Conservation (phyloP, 2,888 invertebrate species). For the Parnassius orleans region DNA sequence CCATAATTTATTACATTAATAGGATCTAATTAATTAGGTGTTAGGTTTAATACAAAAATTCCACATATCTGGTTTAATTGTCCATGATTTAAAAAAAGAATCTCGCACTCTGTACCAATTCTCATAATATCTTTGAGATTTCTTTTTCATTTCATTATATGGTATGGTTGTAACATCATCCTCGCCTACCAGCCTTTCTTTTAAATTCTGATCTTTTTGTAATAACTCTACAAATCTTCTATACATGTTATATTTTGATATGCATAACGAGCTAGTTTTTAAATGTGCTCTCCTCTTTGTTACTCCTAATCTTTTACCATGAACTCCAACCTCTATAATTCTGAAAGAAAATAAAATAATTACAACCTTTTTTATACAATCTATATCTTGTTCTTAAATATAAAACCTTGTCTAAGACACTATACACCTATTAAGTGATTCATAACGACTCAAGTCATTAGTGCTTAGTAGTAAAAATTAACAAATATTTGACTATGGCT, state of each 20-base stretch:
- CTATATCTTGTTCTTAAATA: no score
- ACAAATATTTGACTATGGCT: no score
- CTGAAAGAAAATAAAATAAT: conserved; percentile 63
- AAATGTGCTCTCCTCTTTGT: conserved; percentile 83
- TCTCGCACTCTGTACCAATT: conserved; percentile 70
- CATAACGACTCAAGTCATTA: no score
- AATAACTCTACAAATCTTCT: conserved; percentile 67
- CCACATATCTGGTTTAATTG: conserved; percentile 77
- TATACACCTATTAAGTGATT: no score
- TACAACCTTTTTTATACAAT: no score
- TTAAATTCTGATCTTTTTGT: conserved; percentile 45
- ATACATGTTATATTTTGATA: conserved; percentile 80
- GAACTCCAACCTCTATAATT: conserved; percentile 85
- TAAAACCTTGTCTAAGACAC: no score
- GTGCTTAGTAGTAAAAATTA: no score
- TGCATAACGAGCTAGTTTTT: conserved; percentile 65
- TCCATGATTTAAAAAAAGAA: conserved; percentile 79
- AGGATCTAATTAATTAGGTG: conserved; percentile 19
- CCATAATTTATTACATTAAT: not conserved
- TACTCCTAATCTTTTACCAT: conserved; percentile 89
- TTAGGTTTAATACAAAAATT: conserved; percentile 50
- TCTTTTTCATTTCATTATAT: conserved; percentile 66
- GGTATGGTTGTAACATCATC: conserved; percentile 40
- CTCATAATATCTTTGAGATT: conserved; percentile 45
- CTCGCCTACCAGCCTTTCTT: conserved; percentile 37